Conservation (phyloP, 2,113 vertebrate genomes). For the Onychorhynchus coronatus region DNA sequence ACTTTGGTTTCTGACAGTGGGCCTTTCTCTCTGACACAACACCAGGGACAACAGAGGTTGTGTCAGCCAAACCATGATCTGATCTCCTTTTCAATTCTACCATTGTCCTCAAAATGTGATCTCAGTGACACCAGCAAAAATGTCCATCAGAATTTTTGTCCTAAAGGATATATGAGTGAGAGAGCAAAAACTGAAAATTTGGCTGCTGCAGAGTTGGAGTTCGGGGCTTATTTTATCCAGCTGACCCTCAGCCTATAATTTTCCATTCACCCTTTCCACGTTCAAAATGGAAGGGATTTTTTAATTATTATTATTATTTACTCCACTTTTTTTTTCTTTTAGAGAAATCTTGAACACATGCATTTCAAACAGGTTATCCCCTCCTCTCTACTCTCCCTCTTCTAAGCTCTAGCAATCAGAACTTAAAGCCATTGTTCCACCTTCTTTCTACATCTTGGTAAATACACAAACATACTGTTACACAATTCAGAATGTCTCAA, state of each 20-base stretch:
- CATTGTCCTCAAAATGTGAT: slow-evolving; percentile 28
- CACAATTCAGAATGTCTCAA: background rate
- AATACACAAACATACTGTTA: background rate
- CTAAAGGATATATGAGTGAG: background rate
- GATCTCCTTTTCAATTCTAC: slow-evolving; percentile 3
- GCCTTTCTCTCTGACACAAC: background rate
- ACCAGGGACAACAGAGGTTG: background rate
- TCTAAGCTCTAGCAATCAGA: background rate
- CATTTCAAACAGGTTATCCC: background rate
- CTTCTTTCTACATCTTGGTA: background rate
- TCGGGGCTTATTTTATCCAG: background rate
- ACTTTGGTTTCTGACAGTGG: background rate
- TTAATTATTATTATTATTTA: background rate
- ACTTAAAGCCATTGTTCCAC: background rate
- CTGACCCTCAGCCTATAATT: background rate
- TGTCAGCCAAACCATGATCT: background rate
- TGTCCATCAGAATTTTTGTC: background rate
- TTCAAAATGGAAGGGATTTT: fast-evolving
- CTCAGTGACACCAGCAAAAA: background rate
- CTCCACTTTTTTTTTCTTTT: background rate
- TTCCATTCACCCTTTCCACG: background rate
- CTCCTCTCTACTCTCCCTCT: background rate
- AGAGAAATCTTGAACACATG: background rate
- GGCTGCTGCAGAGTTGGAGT: background rate
- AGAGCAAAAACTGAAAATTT: background rate